Conservation (phyloP, 2,113 vertebrate genomes). For the Pseudorhombus dupliciocellatus region DNA sequence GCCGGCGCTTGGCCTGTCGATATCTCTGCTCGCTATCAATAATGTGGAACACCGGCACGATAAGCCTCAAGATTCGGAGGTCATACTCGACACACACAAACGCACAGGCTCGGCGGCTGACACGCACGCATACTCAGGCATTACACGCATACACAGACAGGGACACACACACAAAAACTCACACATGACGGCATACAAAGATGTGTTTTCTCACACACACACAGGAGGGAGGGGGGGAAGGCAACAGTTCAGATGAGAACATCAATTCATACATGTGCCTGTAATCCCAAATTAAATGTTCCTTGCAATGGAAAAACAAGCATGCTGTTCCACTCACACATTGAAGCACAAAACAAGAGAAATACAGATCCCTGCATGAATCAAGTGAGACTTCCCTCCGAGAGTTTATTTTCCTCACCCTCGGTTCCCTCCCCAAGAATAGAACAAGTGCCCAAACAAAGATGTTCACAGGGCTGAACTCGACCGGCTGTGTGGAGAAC, state of each 20-base stretch:
- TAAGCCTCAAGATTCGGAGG: conserved; percentile 89
- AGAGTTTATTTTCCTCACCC: conserved; percentile 32
- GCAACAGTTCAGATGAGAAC: conserved; percentile 4
- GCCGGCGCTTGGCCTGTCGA: conserved; percentile 90
- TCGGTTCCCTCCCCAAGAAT: conserved; percentile 6
- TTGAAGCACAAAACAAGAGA: conserved; percentile 20
- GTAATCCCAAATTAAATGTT: conserved; percentile 31
- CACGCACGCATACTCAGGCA: conserved; percentile 18
- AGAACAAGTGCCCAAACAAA: conserved; percentile 59
- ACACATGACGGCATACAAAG: conserved; percentile 38
- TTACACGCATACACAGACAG: conserved; percentile 30
- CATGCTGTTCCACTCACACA: conserved; percentile 9
- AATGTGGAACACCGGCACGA: conserved; percentile 90
- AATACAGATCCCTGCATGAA: conserved; percentile 23
- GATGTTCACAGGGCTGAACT: conserved; percentile 36
- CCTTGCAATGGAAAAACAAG: conserved; percentile 32
- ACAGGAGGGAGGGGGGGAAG: conserved; percentile 6
- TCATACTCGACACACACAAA: conserved; percentile 77
- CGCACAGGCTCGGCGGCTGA: conserved; percentile 30
- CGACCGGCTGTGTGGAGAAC: conserved; percentile 22
- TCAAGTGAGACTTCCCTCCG: conserved; percentile 6
- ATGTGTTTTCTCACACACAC: conserved; percentile 15
- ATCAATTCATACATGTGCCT: conserved; percentile 30
- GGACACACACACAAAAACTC: conserved; percentile 34
- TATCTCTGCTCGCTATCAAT: conserved; percentile 96